A percentile compares a stretch with the other conserved stretches of the same genome.
phyloP scores from a whole-genome alignment of 2,888 invertebrate genomes.

The Diaperis boleti region DNA sequence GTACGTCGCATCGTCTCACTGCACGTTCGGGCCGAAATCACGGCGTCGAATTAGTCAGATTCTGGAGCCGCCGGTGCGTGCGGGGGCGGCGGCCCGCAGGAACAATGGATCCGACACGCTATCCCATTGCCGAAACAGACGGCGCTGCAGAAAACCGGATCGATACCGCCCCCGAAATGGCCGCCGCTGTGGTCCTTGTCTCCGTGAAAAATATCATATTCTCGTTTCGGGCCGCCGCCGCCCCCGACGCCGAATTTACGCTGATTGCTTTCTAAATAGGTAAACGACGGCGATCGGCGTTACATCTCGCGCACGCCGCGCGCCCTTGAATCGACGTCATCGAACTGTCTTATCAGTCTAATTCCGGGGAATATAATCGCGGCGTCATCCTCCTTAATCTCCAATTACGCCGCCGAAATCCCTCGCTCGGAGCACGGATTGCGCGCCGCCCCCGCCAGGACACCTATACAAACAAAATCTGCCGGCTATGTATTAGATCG shows the following conservation, averaged over 20 bases:
- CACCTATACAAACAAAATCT: constrained; percentile 46
- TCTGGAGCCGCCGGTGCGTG: constrained; percentile 34
- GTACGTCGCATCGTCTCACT: no score
- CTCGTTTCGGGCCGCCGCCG: constrained; percentile 6
- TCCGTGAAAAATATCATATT: constrained; percentile 12
- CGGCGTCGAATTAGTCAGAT: constrained; percentile 29
- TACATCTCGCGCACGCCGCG: background rate
- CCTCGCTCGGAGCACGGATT: constrained; percentile 36
- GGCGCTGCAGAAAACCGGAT: constrained; percentile 36
- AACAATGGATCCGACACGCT: constrained; percentile 32
- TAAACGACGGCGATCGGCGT: no score
- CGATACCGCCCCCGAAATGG: constrained; percentile 37
- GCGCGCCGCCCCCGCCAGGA: constrained; percentile 9
- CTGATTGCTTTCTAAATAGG: constrained; percentile 26
- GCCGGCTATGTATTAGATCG: constrained; percentile 54
- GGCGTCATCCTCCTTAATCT: constrained; percentile 56
- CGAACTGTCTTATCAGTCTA: constrained; percentile 33
- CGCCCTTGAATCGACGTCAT: no score
- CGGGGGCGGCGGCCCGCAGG: constrained; percentile 26
- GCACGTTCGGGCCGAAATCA: no score
- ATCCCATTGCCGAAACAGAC: constrained; percentile 35
- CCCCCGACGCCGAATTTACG: constrained; percentile 16
- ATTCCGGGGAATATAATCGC: constrained; percentile 55
- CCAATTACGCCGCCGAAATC: constrained; percentile 58
- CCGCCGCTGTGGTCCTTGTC: constrained; percentile 18